phyloP scores from a whole-genome alignment of 2,888 invertebrate species.

The Apotomis betuletana region DNA sequence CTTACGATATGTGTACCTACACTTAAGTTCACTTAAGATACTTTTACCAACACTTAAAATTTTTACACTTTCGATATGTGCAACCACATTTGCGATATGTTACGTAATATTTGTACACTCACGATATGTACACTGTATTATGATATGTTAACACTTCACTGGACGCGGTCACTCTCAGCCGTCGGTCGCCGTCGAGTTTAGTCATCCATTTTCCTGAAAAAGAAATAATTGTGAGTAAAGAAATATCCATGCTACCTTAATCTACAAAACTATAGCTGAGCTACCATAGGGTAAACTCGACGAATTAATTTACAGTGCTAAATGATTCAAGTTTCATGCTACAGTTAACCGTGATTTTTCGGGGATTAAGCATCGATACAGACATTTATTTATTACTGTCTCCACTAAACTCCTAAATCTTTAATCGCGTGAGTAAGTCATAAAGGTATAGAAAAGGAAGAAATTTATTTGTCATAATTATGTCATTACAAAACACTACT shows the following conservation, averaged over 20 bases:
- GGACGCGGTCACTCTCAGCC: neutral
- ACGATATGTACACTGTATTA: slow-evolving; percentile 19
- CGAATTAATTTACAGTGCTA: no score
- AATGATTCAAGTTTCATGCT: no score
- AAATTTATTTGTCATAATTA: no score
- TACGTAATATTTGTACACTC: slow-evolving; percentile 1
- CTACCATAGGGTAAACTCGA: no score
- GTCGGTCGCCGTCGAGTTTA: neutral
- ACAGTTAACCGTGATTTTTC: no score
- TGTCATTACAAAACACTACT: no score
- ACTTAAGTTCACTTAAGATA: neutral
- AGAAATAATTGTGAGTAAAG: slow-evolving; percentile 21
- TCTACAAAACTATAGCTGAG: no score
- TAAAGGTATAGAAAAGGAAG: no score
- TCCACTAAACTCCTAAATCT: no score
- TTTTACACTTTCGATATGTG: neutral
- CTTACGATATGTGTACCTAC: neutral
- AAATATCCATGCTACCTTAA: neutral
- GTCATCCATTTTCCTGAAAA: slow-evolving; percentile 39
- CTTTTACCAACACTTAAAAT: neutral
- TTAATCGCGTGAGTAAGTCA: no score
- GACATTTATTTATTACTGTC: no score
- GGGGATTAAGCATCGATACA: no score
- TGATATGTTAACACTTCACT: slow-evolving; percentile 41
- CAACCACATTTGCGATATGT: neutral